Evolutionary conservation across 2,113 vertebrate species (phyloP).

Genomic region (Oceanites oceanicus): DNA sequence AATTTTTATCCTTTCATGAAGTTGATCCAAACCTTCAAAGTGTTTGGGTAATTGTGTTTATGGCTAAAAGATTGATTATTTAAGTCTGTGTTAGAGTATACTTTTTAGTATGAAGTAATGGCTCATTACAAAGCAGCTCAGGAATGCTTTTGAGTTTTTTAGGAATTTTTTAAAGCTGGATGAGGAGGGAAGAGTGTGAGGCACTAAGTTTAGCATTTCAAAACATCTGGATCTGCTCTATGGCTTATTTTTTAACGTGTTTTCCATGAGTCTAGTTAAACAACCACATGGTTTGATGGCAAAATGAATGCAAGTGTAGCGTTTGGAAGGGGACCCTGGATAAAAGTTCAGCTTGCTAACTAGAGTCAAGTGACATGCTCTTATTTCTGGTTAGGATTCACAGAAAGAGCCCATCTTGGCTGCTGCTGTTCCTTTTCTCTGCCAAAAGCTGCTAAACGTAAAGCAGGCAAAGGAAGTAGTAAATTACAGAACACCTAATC

Average conservation of each 20-base stretch:
- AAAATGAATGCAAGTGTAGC: constrained; percentile 32
- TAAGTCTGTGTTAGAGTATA: constrained; percentile 26
- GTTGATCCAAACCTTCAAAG: constrained; percentile 53
- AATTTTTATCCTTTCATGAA: constrained; percentile 29
- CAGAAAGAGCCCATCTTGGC: constrained; percentile 39
- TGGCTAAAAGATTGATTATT: constrained; percentile 55
- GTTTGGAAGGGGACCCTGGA: constrained; percentile 8
- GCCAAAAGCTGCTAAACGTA: constrained; percentile 41
- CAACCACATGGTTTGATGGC: constrained; percentile 35
- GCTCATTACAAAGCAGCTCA: constrained; percentile 56
- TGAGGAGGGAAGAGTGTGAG: constrained; percentile 26
- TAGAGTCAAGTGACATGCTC: neutral
- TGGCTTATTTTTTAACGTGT: constrained; percentile 59
- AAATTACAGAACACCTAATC: constrained; percentile 62
- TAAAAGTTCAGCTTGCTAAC: neutral
- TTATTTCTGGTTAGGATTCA: constrained; percentile 28
- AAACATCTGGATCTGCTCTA: constrained; percentile 66
- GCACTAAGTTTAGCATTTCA: constrained; percentile 55
- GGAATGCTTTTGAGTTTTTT: constrained; percentile 67
- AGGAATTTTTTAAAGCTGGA: constrained; percentile 30
- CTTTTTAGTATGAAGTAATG: constrained; percentile 59
- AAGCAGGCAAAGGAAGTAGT: constrained; percentile 58
- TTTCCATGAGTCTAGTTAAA: constrained; percentile 57
- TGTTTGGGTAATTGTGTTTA: constrained; percentile 47
- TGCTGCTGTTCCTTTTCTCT: constrained; percentile 17